Evolutionary conservation across 2,888 invertebrate species (phyloP).

Genomic region (Trisateles emortualis): DNA sequence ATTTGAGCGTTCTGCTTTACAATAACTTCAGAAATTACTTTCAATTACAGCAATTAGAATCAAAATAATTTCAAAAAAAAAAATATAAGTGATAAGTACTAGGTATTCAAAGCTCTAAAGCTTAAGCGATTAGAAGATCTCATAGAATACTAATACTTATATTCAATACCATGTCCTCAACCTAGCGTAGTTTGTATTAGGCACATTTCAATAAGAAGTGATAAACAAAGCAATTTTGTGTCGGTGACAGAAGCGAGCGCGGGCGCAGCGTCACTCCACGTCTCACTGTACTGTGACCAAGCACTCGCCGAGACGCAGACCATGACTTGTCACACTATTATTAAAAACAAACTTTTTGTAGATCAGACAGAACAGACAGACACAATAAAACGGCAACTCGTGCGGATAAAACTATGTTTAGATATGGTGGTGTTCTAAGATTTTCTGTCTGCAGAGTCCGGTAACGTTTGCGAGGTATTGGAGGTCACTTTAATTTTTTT

Average conservation of each 20-base stretch:
- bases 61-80: no score
- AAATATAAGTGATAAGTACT: no score
- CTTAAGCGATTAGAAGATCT: no score
- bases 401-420: background rate
- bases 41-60: no score
- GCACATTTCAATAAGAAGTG: conserved; percentile 62
- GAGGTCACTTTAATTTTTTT: no score
- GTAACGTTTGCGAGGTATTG: no score
- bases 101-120: no score
- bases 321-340: conserved; percentile 35
- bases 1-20: no score
- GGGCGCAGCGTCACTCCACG: conserved; percentile 47
- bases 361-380: background rate
- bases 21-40: no score
- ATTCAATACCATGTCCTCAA: background rate
- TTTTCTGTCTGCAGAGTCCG: background rate
- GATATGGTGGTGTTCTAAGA: background rate
- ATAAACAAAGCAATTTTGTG: conserved; percentile 71
- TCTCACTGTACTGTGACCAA: conserved; percentile 45
- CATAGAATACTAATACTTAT: no score
- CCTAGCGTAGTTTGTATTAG: conserved; percentile 42
- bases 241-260: conserved; percentile 55
- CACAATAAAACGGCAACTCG: background rate
- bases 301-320: conserved; percentile 38
- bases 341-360: background rate